Conservation (phyloP, 2,888 invertebrate genomes). For the Melinopterus prodromus region DNA sequence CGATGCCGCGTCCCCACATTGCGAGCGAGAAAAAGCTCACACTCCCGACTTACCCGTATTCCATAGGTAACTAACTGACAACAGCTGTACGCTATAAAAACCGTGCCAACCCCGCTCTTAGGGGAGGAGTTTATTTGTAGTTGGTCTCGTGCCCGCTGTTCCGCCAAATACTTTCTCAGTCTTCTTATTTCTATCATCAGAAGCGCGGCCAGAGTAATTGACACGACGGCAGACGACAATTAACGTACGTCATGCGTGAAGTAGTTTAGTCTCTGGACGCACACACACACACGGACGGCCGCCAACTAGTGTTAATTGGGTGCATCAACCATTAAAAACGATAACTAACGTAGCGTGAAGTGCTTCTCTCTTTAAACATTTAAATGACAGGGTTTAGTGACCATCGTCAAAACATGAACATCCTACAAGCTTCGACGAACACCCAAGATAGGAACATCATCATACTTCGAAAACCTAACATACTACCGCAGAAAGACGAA, state of each 20-base stretch:
- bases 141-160: constrained; percentile 55
- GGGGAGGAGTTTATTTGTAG: constrained; percentile 58
- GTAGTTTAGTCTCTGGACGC: constrained; percentile 19
- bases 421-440: constrained; percentile 68
- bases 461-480: constrained; percentile 47
- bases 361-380: too few species aligned
- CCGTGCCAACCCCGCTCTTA: constrained; percentile 55
- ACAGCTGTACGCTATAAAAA: constrained; percentile 58
- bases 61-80: constrained; percentile 41
- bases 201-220: constrained; percentile 18
- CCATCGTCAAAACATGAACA: constrained; percentile 68
- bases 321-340: too few species aligned
- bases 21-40: constrained; percentile 40
- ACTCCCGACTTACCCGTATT: constrained; percentile 42
- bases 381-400: constrained; percentile 68
- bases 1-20: constrained; percentile 28
- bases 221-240: constrained; percentile 4
- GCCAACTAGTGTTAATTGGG: background rate
- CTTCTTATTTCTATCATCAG: constrained; percentile 9
- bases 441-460: constrained; percentile 61
- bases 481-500: constrained; percentile 50
- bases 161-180: constrained; percentile 20
- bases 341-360: too few species aligned
- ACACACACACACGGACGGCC: constrained; percentile 26
- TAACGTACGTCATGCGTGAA: constrained; percentile 29